Evolutionary conservation across 2,888 invertebrate species (phyloP).

Genomic region (Polia nebulosa): DNA sequence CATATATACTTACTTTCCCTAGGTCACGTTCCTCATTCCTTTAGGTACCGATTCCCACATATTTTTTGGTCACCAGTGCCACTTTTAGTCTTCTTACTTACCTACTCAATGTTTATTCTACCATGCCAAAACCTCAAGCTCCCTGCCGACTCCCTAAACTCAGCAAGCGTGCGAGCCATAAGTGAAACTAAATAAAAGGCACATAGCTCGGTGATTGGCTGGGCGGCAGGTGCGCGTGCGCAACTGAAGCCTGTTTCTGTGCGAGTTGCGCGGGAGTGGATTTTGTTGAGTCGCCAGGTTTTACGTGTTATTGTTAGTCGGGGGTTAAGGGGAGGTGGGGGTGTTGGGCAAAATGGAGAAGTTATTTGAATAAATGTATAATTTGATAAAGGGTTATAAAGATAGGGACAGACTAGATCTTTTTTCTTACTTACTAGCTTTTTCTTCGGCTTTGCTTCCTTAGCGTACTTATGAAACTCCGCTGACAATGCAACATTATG

Average conservation of each 20-base stretch:
- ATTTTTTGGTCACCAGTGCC: too few relatives aligned
- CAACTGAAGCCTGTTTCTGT: slow-evolving; percentile 62
- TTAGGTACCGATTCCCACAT: too few relatives aligned
- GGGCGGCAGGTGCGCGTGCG: slow-evolving; percentile 58
- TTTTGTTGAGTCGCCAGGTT: slow-evolving; percentile 27
- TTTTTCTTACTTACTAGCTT: too few relatives aligned
- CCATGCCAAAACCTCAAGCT: neutral
- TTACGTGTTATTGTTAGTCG: slow-evolving; percentile 47
- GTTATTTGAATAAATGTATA: neutral
- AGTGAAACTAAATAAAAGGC: slow-evolving; percentile 63
- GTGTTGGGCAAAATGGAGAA: neutral
- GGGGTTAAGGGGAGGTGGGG: slow-evolving; percentile 3
- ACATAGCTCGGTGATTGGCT: slow-evolving; percentile 49
- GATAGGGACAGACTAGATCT: too few relatives aligned
- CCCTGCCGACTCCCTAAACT: slow-evolving; percentile 15
- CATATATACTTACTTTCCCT: too few relatives aligned
- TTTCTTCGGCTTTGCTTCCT: too few relatives aligned
- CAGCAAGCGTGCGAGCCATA: slow-evolving; percentile 31
- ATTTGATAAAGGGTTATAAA: too few relatives aligned
- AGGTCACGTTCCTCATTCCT: too few relatives aligned
- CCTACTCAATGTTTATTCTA: neutral
- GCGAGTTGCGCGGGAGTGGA: slow-evolving; percentile 62
- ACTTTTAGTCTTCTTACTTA: too few relatives aligned
- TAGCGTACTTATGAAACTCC: too few relatives aligned
- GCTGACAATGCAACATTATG: too few relatives aligned